A percentile compares a stretch with the other conserved stretches of the same genome.
phyloP scores from a whole-genome alignment of 2,888 invertebrate genomes.

The Ethmia dodecea region DNA sequence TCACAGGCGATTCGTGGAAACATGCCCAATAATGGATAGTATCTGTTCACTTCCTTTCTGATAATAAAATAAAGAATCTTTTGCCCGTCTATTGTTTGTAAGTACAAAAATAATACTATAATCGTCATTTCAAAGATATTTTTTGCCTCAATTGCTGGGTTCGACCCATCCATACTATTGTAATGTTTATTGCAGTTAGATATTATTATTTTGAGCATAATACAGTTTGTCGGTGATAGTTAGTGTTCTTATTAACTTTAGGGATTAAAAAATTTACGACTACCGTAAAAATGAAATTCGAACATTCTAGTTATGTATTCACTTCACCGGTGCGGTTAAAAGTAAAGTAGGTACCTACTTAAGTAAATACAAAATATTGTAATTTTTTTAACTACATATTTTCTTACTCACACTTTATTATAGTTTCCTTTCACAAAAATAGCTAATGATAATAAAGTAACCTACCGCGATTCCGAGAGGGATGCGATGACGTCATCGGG shows the following conservation, averaged over 20 bases:
- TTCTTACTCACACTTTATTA: too few relatives aligned
- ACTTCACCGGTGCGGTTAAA: too few relatives aligned
- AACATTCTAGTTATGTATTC: too few relatives aligned
- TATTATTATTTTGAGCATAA: slow-evolving; percentile 27
- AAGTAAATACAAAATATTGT: too few relatives aligned
- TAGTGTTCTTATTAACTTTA: neutral
- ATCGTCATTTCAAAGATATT: slow-evolving; percentile 51
- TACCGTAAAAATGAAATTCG: too few relatives aligned
- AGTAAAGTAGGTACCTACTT: too few relatives aligned
- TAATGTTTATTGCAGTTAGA: slow-evolving; percentile 51
- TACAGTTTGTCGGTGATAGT: neutral
- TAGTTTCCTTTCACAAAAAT: too few relatives aligned
- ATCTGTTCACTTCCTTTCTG: slow-evolving; percentile 70
- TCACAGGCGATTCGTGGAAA: slow-evolving; percentile 50
- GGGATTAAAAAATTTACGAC: neutral
- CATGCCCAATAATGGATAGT: slow-evolving; percentile 46
- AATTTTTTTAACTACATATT: too few relatives aligned
- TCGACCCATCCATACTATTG: slow-evolving; percentile 37
- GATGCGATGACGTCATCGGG: slow-evolving; percentile 31
- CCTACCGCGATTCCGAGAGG: slow-evolving; percentile 3
- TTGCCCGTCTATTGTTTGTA: slow-evolving; percentile 53
- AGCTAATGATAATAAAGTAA: slow-evolving; percentile 2
- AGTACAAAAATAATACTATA: slow-evolving; percentile 62
- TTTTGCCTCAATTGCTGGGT: slow-evolving; percentile 37
- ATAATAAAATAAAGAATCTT: slow-evolving; percentile 58